phyloP scores from a whole-genome alignment of 92 coral and sea anemone genomes.

The Galaxea fascicularis region DNA sequence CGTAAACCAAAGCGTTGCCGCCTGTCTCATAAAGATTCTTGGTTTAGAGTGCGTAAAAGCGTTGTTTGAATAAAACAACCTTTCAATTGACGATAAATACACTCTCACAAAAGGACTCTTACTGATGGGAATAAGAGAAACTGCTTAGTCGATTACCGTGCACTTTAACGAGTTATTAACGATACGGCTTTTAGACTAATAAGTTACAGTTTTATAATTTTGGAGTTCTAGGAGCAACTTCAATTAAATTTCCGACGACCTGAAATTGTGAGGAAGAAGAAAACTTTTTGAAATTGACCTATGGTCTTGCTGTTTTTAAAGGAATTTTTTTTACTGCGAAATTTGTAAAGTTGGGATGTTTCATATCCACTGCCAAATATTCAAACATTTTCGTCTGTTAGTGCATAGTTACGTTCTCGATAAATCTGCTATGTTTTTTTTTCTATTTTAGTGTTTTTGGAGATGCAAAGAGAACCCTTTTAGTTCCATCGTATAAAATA shows the following conservation, averaged over 20 bases:
- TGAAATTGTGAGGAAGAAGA: not conserved
- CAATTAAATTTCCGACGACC: not conserved
- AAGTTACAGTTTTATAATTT: slow-evolving; percentile 22
- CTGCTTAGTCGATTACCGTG: slow-evolving; percentile 17
- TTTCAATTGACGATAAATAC: slow-evolving; percentile 27
- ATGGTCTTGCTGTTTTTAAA: not conserved
- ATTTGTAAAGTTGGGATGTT: not conserved
- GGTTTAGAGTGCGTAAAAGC: slow-evolving; percentile 8
- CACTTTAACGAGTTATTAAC: slow-evolving; percentile 42
- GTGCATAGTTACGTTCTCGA: not conserved
- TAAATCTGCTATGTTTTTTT: not conserved
- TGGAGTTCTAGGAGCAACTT: slow-evolving; percentile 1
- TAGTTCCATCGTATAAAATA: not conserved
- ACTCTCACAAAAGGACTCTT: not conserved
- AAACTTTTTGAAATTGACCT: not conserved
- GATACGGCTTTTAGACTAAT: slow-evolving; percentile 36
- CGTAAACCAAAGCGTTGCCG: not conserved
- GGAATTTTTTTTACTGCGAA: no score
- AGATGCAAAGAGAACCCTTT: not conserved
- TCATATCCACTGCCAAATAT: not conserved
- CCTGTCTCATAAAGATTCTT: not conserved
- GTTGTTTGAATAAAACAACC: slow-evolving; percentile 35
- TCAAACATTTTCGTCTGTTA: not conserved
- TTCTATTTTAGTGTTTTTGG: not conserved
- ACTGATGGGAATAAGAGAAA: slow-evolving; percentile 11